phyloP scores from a whole-genome alignment of 2,113 vertebrate species.

The Anhinga anhinga region DNA sequence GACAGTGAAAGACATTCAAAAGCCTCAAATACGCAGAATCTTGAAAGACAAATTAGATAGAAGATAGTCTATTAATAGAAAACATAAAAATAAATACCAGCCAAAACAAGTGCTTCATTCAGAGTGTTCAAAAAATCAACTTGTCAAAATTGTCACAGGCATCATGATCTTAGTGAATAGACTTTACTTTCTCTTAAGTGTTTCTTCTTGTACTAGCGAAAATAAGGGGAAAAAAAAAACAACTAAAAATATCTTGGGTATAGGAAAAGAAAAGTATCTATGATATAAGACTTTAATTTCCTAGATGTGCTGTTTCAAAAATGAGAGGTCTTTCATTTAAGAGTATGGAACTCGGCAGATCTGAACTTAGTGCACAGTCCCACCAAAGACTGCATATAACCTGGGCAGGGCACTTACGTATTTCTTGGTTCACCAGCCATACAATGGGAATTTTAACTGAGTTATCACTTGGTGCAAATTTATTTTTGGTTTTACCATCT shows the following conservation, averaged over 20 bases:
- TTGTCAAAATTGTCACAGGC: conserved; percentile 34
- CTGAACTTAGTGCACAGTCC: neutral
- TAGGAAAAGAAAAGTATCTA: neutral
- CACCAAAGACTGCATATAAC: neutral
- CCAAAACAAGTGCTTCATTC: conserved; percentile 6
- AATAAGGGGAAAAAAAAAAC: neutral
- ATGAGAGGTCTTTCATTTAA: neutral
- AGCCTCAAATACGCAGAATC: neutral
- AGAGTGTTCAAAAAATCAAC: neutral
- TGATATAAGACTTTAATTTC: neutral
- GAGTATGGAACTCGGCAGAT: neutral
- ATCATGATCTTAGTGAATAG: neutral
- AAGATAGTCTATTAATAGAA: conserved; percentile 40
- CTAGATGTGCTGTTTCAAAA: neutral
- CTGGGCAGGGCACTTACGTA: neutral
- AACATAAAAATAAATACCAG: conserved; percentile 28
- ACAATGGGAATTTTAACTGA: neutral
- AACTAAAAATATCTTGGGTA: neutral
- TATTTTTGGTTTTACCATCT: neutral
- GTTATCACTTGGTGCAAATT: neutral
- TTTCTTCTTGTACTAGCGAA: neutral
- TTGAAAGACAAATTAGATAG: conserved; percentile 11
- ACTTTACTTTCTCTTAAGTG: neutral
- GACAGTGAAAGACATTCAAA: neutral
- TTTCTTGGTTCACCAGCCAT: neutral